phyloP scores from a whole-genome alignment of 2,113 vertebrate genomes.

The Petrocephalus microphthalmus region DNA sequence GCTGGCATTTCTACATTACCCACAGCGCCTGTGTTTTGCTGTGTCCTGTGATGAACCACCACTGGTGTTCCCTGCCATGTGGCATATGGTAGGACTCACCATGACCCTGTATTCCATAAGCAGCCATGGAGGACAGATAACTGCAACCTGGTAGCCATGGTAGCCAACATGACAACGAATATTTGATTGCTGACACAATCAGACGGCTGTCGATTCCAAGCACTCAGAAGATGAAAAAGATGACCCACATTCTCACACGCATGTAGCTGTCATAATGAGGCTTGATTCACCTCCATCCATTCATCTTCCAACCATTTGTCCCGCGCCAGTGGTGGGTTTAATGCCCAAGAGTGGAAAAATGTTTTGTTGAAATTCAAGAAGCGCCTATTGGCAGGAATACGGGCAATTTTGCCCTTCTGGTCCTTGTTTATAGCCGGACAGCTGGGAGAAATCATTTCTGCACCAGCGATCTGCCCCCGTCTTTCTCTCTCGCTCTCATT shows the following conservation, averaged over 20 bases:
- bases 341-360: slow-evolving; percentile 62
- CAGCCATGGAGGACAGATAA: not conserved
- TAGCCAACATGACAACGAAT: not conserved
- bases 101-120: not conserved
- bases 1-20: not conserved
- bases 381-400: not conserved
- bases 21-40: not conserved
- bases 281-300: not conserved
- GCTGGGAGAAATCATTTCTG: not conserved
- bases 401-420: not conserved
- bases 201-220: not conserved
- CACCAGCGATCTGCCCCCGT: not conserved
- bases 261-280: not conserved
- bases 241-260: not conserved
- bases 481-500: not conserved
- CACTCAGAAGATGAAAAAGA: not conserved
- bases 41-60: not conserved
- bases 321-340: slow-evolving; percentile 43
- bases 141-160: not conserved
- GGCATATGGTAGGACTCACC: not conserved
- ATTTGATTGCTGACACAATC: not conserved
- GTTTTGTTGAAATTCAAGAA: not conserved
- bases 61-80: not conserved
- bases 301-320: not conserved
- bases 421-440: not conserved